Conservation (phyloP, 2,797 vertebrate species). For the Acanthornis magna region DNA sequence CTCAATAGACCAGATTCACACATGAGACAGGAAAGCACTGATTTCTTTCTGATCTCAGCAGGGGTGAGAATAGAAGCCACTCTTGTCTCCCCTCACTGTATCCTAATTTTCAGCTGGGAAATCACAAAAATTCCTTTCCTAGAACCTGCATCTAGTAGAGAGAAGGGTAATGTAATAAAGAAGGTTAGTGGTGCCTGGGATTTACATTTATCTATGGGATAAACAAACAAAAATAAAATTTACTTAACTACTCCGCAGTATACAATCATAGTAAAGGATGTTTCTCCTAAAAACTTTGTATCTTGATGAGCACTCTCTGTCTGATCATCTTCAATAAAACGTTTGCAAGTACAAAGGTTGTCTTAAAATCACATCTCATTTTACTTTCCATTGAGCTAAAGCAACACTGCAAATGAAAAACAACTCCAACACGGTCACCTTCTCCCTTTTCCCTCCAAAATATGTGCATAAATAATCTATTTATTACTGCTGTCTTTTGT, state of each 20-base stretch:
- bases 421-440: background rate
- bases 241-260: background rate
- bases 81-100: background rate
- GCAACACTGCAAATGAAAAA: background rate
- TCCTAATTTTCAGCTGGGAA: background rate
- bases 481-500: background rate
- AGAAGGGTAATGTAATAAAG: background rate
- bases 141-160: background rate
- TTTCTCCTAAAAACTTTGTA: background rate
- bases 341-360: background rate
- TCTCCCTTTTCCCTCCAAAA: background rate
- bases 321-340: background rate
- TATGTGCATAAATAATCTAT: background rate
- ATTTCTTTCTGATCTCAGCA: background rate
- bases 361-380: background rate
- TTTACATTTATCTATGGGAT: background rate
- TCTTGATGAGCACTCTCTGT: background rate
- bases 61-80: background rate
- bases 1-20: background rate
- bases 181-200: background rate
- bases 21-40: background rate
- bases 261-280: fast-evolving
- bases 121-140: background rate
- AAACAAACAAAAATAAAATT: background rate
- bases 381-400: background rate